Percentiles rank a stretch among this genome's conserved stretches.
These are phyloP conservation scores for Spilosoma lubricipeda DNA, from an alignment of 2,888 invertebrate genomes.

Conservation along the genomic window DNA sequence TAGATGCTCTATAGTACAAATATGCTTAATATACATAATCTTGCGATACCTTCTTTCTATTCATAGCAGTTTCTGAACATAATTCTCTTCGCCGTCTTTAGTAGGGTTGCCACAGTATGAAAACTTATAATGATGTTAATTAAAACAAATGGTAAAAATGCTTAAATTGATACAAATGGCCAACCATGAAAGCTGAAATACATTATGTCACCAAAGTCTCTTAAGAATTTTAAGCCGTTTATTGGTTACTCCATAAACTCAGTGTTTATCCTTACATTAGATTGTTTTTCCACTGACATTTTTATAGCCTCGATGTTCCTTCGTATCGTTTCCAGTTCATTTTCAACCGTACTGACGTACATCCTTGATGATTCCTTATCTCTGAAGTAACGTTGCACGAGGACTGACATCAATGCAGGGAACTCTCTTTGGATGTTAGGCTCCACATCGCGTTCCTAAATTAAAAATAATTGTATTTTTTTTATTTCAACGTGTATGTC, in stretches of 20 bases:
- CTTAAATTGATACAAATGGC: background rate
- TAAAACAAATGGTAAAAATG: no score
- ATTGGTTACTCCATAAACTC: background rate
- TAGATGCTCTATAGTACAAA: background rate
- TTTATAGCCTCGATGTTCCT: slow-evolving; percentile 74
- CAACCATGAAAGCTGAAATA: background rate
- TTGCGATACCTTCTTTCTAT: background rate
- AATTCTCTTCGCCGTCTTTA: background rate
- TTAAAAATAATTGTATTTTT: slow-evolving; percentile 23
- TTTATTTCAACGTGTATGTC: background rate
- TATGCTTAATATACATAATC: no score
- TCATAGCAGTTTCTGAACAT: background rate
- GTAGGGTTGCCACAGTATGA: background rate
- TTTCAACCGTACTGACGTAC: slow-evolving; percentile 60
- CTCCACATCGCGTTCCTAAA: slow-evolving; percentile 75
- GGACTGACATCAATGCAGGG: slow-evolving; percentile 85
- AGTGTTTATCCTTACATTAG: background rate
- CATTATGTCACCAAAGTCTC: background rate
- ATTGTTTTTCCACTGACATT: slow-evolving; percentile 2
- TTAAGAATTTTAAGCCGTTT: background rate
- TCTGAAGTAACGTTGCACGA: slow-evolving; percentile 88
- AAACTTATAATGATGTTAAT: no score
- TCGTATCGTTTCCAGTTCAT: slow-evolving; percentile 76
- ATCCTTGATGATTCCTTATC: slow-evolving; percentile 62
- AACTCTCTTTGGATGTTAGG: slow-evolving; percentile 75